These are phyloP conservation scores for Motacilla alba DNA, from an alignment of 2,113 vertebrate genomes.

Conservation along the genomic window DNA sequence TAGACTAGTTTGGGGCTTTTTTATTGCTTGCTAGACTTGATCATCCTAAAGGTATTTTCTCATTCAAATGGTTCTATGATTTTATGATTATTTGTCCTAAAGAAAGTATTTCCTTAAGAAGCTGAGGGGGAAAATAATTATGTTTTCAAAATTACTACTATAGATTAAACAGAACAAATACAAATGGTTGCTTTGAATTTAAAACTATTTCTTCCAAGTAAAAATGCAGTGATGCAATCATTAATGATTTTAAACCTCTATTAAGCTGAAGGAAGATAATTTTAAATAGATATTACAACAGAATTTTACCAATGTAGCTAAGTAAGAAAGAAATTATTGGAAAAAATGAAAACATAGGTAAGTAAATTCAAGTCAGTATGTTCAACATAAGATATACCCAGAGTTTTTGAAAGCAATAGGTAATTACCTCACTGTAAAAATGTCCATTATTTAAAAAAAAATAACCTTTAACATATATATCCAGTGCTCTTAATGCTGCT, in stretches of 20 bases:
- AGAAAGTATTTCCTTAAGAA: not conserved
- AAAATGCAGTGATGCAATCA: not conserved
- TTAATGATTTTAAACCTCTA: not conserved
- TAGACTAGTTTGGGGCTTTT: fast-evolving
- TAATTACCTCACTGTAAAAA: not conserved
- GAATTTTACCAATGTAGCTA: not conserved
- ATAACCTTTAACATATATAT: not conserved
- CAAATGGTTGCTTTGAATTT: not conserved
- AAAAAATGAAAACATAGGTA: not conserved
- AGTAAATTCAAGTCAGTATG: not conserved
- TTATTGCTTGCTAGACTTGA: not conserved
- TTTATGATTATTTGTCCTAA: not conserved
- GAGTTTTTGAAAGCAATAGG: not conserved
- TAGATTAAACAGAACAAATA: not conserved
- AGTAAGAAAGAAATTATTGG: not conserved
- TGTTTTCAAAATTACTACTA: not conserved
- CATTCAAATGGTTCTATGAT: not conserved
- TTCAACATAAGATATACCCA: not conserved
- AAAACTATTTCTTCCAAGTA: not conserved
- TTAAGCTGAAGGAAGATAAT: not conserved
- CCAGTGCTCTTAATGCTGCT: not conserved
- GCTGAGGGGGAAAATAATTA: not conserved
- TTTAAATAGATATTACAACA: not conserved
- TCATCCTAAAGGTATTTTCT: not conserved
- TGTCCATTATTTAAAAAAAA: not conserved